Base-by-base conservation (phyloP, 2,888 invertebrate genomes). In the Linyphia triangularis region DNA sequence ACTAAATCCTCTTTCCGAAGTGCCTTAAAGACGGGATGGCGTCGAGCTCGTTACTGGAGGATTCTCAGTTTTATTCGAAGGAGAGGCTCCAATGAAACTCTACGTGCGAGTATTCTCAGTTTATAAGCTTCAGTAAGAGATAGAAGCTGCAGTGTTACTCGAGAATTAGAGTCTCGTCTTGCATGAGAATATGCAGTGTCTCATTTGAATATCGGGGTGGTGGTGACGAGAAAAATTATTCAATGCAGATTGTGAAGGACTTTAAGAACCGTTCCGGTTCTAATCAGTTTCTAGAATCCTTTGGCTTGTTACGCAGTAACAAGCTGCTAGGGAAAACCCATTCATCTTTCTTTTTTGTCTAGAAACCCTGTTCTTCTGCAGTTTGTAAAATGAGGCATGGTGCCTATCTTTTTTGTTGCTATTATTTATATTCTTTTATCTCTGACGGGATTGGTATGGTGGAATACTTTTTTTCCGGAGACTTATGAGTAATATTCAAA, bases 91-190 rank as follows among this genome's bases (percentile, higher is more conserved):
- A n/a, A n/a, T n/a, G n/a, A 1, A 1, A 13, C 51, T 59, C 26
- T 40, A 28, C 70, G 67, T 24, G 13, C 22, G 13, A 16, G 59
- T 51, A 57, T 81, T 82, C 28, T 26, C 72, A 72, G 63, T 72
- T 82, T 72, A 72, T 82, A 82, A 82, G 30, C 30, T 30, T 26
- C 30, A 9, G 24, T n/a, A 51, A 10, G 61, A 5, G 9, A 57
- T 10, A 28, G 30, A 9, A 73, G 63, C 72, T 26, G 33, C 22
- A 37, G 59, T 26, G 82, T 82, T 82, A 82, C 82, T 72, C 43
- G 72, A 82, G 82, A 82, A 82, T 82, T 82, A 82, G 82, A 82
- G 67, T 26, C 43, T 28, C 65, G 79, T 79, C 79, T 81, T 57
- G 69, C 19, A 26, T 22, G 40, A 59, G 59, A 81, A 69, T 57